Percentiles rank a stretch among this genome's conserved stretches.
phyloP scores from a whole-genome alignment of 2,113 vertebrate species.

The Anguilla japonica region DNA sequence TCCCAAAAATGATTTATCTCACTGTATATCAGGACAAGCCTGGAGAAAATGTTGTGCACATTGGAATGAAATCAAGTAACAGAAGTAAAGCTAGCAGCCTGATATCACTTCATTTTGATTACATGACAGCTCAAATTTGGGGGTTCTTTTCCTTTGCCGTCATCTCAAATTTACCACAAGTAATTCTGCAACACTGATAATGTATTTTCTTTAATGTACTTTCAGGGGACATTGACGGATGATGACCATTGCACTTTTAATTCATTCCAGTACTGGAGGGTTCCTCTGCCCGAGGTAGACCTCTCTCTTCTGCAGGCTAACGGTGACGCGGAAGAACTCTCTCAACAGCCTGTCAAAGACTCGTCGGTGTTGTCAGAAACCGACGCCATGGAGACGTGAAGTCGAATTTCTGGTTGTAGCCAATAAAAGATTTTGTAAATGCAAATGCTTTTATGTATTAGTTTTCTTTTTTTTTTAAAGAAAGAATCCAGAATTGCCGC shows the following conservation, averaged over 20 bases:
- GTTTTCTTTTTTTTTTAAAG: neutral
- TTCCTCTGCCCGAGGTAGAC: constrained; percentile 80
- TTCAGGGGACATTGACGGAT: constrained; percentile 46
- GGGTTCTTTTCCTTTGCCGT: too few species aligned
- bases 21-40: too few species aligned
- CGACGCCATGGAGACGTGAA: constrained; percentile 87
- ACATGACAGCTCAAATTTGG: too few species aligned
- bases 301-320: constrained; percentile 75
- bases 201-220: constrained; percentile 17
- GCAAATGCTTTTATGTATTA: neutral
- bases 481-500: neutral
- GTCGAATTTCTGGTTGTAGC: neutral
- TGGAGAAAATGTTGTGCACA: too few species aligned
- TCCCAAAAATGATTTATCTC: too few species aligned
- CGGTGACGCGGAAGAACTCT: constrained; percentile 23
- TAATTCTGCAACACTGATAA: neutral
- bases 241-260: constrained; percentile 81
- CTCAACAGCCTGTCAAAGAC: constrained; percentile 50
- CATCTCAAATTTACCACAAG: neutral
- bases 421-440: neutral
- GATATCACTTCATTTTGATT: too few species aligned
- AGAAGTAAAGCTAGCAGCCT: too few species aligned
- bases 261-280: constrained; percentile 89
- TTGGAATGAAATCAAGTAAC: too few species aligned
- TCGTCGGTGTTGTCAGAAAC: constrained; percentile 13